Evolutionary conservation across 2,113 vertebrate species (phyloP).

Genomic region (Accipiter cooperii): DNA sequence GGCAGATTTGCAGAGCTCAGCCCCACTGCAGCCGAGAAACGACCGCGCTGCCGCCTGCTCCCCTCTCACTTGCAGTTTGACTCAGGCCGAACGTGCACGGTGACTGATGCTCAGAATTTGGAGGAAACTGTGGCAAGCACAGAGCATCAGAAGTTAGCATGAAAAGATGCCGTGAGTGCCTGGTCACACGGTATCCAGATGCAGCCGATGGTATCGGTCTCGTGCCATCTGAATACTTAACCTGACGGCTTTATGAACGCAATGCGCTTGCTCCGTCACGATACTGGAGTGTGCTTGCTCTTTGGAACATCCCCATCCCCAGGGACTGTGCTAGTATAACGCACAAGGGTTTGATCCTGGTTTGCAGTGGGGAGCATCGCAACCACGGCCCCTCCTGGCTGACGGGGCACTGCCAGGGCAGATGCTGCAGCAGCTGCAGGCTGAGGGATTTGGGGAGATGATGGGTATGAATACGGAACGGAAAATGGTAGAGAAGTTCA

Average conservation of each 20-base stretch:
- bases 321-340: neutral
- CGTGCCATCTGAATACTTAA: neutral
- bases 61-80: neutral
- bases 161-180: neutral
- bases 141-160: neutral
- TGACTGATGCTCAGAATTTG: neutral
- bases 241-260: neutral
- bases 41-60: fast-evolving
- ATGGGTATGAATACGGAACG: neutral
- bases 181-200: neutral
- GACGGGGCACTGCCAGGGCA: neutral
- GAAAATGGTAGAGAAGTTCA: neutral
- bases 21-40: neutral
- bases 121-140: neutral
- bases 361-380: neutral
- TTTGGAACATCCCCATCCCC: neutral
- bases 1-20: neutral
- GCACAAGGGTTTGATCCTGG: neutral
- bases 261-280: neutral
- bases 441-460: neutral
- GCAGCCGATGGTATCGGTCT: neutral
- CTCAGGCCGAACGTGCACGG: neutral
- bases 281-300: neutral
- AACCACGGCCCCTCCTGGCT: neutral
- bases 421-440: neutral